Evolutionary conservation across 2,888 invertebrate genomes (phyloP), one percentile per base, ranked within the genome.

Genomic region (Agrotis exclamationis): DNA sequence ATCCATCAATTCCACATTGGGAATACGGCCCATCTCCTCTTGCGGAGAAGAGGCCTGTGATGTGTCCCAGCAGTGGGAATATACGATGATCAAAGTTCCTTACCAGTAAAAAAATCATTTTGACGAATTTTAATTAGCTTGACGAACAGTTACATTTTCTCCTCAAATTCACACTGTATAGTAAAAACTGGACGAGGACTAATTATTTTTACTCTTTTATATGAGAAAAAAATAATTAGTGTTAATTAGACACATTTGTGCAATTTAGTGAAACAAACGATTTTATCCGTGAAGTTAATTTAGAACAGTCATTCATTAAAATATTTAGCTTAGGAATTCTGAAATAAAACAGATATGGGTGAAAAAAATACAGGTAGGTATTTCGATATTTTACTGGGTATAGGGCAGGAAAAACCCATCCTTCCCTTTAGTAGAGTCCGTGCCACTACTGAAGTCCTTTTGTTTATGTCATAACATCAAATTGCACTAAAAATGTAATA

Each of bases 181-280:
- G 13, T 24, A 22, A 58, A 22, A n/a, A 74, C 48, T 79, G 51
- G 28, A 13, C 7, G 1, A 39, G 24, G 47, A 5, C 2, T 44
- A 18, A 45, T 45, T 33, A 39, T n/a, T 45, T 48, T 2, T 45
- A 16, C 20, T 16, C 57, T 67, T 74, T 54, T 84, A 76, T 75
- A 75, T 14, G 20, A 53, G 28, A 20, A 69, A 78, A 78, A 74
- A 84, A 85, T 85, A 57, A 74, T 63, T 57, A 51, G 48, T 28
- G 63, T 22, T 62, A 63, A 83, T 82, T 85, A 73, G 58, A 63
- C 22, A 75, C 66, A 75, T 64, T 56, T 3, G 9, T 22, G 67
- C 76, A 77, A 85, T 86, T 85, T 64, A 78, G 64, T 70, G 85
- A 47, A 64, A 76, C 82, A 72, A 86, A 86, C 78, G 20, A 18